phyloP scores from a whole-genome alignment of 2,113 vertebrate genomes.

The Nyctereutes procyonoides region DNA sequence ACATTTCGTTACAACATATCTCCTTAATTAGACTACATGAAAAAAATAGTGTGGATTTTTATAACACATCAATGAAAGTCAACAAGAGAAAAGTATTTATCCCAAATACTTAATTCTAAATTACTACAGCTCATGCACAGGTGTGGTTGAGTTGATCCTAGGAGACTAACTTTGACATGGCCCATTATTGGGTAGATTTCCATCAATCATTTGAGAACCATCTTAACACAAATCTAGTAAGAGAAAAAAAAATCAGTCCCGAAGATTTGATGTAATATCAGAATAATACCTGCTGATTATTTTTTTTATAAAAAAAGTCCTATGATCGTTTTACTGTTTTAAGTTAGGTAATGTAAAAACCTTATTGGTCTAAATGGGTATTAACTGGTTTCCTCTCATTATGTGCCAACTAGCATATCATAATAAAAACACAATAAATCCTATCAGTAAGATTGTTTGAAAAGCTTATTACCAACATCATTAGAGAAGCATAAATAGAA shows the following conservation, averaged over 20 bases:
- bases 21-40: background rate
- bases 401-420: background rate
- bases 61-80: background rate
- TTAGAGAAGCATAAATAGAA: constrained; percentile 37
- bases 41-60: background rate
- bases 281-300: background rate
- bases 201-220: background rate
- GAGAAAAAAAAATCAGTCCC: background rate
- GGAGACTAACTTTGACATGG: background rate
- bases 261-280: background rate
- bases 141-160: background rate
- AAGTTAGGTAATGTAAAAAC: background rate
- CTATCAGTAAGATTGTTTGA: constrained; percentile 32
- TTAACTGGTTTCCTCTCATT: background rate
- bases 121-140: background rate
- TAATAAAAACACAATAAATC: constrained; percentile 15
- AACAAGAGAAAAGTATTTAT: background rate
- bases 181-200: background rate
- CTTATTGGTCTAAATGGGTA: background rate
- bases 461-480: background rate
- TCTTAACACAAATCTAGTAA: background rate
- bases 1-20: background rate
- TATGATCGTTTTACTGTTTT: background rate
- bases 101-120: background rate
- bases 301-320: background rate